Base-by-base conservation (phyloP, 1,140 invertebrate species). In the Micrasema longulum region DNA sequence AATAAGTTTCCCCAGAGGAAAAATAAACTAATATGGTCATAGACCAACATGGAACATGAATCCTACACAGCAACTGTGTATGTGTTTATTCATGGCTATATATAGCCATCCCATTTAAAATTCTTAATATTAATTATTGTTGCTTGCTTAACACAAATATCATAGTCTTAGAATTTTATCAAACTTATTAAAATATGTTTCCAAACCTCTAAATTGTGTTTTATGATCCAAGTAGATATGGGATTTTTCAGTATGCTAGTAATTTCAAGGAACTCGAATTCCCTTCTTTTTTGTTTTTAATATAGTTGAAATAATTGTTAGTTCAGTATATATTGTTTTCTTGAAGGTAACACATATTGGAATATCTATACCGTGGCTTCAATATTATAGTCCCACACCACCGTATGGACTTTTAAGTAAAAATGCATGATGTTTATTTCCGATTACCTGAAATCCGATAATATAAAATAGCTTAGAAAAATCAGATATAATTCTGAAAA, bases 131-230 rank as follows among this genome's bases (percentile, higher is more conserved):
- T 74, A 74, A 74, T 74, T 75, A 75, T 72, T 69, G 74, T 75
- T 75, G 74, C 74, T 75, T 75, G 74, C 74, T 75, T 75, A 72
- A 75, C 74, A 75, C 74, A 75, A 72, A 68, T 70, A 72, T 72
- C 68, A 55, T 75, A 75, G 74, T 72, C 65, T 72, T 75, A 75
- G 74, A 75, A 66, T 72, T 75, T 72, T 72, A 75, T 75, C 65
- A 67, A 74, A 71, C 65, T 71, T 74, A 74, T 70, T 68, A 64
- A 68, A 75, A 69, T 75, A 75, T 47, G 71, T 71, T 47, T 69
- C 72, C 72, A 60, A 57, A 75, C 64, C 73, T 75, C 43, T 43
- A 48, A 74, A 63, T 53, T 72, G 74, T 75, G 69, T 75, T 65
- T 20, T 38, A 50, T 52, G 65, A 67, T 50, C 43, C 43, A 31